Base-by-base conservation (phyloP, 2,888 invertebrate genomes). In the Stratiomys singularior region DNA sequence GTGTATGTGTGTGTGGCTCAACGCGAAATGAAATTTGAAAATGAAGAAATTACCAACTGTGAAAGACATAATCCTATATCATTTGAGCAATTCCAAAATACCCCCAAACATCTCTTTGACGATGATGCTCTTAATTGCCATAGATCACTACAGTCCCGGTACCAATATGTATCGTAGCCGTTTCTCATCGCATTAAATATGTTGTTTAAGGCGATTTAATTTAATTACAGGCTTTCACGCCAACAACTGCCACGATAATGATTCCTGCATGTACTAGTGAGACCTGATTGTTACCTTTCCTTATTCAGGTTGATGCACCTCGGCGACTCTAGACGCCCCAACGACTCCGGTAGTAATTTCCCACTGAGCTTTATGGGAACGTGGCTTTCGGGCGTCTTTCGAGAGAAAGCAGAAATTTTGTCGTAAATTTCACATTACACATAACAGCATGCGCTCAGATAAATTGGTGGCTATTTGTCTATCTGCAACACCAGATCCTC, bases 201-300 rank as follows among this genome's bases (percentile, higher is more conserved):
- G 15, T 69, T 46, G 69, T 69, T 69, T 69, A 69, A n/a, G 47
- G 72, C 72, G 72, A 72, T 72, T 72, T 72, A 56, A 28, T 72
- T 72, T 72, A 72, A 72, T 72, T 72, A 56, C 72, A 72, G 52
- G 72, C 56, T 72, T 72, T 72, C 58, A 69, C 69, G 69, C 2
- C 13, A 15, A 21, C 25, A 46, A 69, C 46, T 15, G 30, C n/a
- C 47, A 69, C 46, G 23, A 69, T 47, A 46, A 69, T 44, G 28
- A 47, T 47, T 37, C 37, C 37, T 9, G 37, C 9, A 37, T 47
- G 69, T 47, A 46, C 23, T n/a, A n/a, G 23, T 60, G 5, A 46
- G 46, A 47, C 46, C 69, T 69, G 69, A 69, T 69, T 69, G 69
- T 46, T 69, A 46, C 47, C 46, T 47, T 69, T 47, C 69, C 15